These are phyloP conservation scores for Mormyrus hasselquistii DNA, from an alignment of 2,797 vertebrate species.

Conservation along the genomic window DNA sequence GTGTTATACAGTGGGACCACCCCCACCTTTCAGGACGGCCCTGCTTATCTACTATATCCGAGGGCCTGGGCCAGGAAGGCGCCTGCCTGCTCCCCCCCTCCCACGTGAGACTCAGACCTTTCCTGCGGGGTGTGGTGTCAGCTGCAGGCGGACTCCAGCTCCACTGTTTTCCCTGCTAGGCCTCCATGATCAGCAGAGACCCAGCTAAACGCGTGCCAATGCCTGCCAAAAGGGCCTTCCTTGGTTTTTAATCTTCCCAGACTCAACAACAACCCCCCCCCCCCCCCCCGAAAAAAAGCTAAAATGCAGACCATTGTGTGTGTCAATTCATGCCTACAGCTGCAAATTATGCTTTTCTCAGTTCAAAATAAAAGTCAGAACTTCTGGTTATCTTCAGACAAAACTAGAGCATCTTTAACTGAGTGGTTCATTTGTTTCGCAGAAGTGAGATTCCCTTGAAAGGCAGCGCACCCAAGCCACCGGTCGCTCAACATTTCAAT, in stretches of 20 bases:
- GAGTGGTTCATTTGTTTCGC: neutral
- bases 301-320: neutral
- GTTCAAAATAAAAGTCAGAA: neutral
- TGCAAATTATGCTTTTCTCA: neutral
- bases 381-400: neutral
- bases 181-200: neutral
- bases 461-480: neutral
- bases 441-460: neutral
- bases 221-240: neutral
- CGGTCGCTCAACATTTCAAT: neutral
- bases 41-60: slow-evolving; percentile 39
- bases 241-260: neutral
- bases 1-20: neutral
- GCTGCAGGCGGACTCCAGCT: neutral
- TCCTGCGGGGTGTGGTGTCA: slow-evolving; percentile 18
- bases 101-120: slow-evolving; percentile 1
- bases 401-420: neutral
- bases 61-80: slow-evolving; percentile 26
- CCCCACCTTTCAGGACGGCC: slow-evolving; percentile 25
- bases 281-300: neutral
- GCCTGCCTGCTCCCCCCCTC: neutral
- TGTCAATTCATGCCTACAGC: neutral
- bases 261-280: neutral
- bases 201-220: neutral
- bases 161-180: neutral